phyloP scores from a whole-genome alignment of 2,888 invertebrate species.

The Sussaba pulchella region DNA sequence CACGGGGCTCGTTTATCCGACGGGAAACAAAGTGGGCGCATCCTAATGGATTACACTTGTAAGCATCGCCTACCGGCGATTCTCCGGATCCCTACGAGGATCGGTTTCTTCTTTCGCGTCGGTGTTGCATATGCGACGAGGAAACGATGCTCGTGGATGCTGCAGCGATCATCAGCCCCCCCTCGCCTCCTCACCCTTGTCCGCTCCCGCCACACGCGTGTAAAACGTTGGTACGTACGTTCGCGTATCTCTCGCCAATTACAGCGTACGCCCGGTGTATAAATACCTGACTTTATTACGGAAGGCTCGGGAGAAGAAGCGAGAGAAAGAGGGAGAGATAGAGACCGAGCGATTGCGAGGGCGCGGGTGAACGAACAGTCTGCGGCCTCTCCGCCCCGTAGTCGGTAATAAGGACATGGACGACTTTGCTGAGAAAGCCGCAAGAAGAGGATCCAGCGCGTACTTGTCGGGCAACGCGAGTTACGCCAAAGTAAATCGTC shows the following conservation, averaged over 20 bases:
- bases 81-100: conserved; percentile 57
- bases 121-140: conserved; percentile 11
- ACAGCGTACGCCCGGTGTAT: conserved; percentile 75
- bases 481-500: conserved; percentile 18
- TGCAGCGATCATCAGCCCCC: no score
- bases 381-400: conserved; percentile 42
- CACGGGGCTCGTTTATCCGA: conserved; percentile 57
- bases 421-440: conserved; percentile 39
- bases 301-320: conserved; percentile 4
- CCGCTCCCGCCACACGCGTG: not conserved
- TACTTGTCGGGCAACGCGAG: not conserved
- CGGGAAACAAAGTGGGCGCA: conserved; percentile 76
- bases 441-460: conserved; percentile 6
- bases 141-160: conserved; percentile 12
- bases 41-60: conserved; percentile 81
- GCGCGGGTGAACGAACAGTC: conserved; percentile 43
- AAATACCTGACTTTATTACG: conserved; percentile 72
- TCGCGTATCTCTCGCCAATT: conserved; percentile 75
- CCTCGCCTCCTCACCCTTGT: no score
- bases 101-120: conserved; percentile 1
- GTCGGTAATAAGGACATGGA: conserved; percentile 54
- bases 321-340: conserved; percentile 2
- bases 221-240: not conserved
- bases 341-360: conserved; percentile 10
- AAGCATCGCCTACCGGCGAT: conserved; percentile 75